Percentiles rank a stretch among this genome's conserved stretches.
These are phyloP conservation scores for Erebia ligea DNA, from an alignment of 2,888 invertebrate species.

Conservation along the genomic window DNA sequence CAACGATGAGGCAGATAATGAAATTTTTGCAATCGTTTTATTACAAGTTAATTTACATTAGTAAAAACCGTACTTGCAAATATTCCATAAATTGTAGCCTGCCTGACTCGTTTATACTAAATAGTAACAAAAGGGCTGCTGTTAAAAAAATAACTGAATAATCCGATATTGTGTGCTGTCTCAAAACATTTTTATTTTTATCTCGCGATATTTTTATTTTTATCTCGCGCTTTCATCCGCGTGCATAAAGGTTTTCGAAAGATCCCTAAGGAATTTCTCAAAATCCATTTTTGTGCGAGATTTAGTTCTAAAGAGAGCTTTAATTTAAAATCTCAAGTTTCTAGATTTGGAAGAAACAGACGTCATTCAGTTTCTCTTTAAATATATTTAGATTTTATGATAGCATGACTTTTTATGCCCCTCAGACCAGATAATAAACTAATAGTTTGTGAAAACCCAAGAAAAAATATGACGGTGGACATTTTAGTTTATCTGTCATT, in stretches of 20 bases:
- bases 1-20: neutral
- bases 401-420: neutral
- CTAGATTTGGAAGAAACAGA: too few relatives aligned
- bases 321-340: too few relatives aligned
- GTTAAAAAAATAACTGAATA: neutral
- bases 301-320: too few relatives aligned
- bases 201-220: too few relatives aligned
- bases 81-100: constrained; percentile 1
- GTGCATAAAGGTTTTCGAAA: too few relatives aligned
- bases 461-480: neutral
- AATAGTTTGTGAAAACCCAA: neutral
- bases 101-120: neutral
- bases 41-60: constrained; percentile 14
- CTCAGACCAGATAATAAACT: neutral
- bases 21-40: constrained; percentile 14
- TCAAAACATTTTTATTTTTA: too few relatives aligned
- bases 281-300: too few relatives aligned
- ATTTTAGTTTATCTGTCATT: neutral
- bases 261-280: too few relatives aligned
- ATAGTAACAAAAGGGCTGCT: neutral
- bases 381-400: too few relatives aligned
- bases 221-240: too few relatives aligned
- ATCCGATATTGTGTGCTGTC: neutral
- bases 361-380: too few relatives aligned
- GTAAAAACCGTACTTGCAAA: constrained; percentile 4